Evolutionary conservation across 2,113 vertebrate genomes (phyloP), one percentile per base, ranked within the genome.

Genomic region (Centropus bengalensis): DNA sequence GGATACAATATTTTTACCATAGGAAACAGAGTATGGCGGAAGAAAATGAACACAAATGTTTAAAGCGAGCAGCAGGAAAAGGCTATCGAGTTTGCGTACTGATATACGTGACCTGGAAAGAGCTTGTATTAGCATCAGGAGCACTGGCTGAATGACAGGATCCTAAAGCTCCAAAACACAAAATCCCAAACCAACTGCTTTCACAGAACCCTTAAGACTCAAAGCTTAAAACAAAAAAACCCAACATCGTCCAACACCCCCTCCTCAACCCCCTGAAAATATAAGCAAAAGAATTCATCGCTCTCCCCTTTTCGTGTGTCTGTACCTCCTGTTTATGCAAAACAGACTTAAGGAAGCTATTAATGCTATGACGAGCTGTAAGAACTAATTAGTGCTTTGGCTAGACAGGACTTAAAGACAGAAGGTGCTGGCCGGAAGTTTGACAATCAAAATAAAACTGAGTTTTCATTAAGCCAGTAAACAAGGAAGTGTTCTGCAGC

Each of bases 381-480:
- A 77, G 68, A 91, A 49, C 58, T 87, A 45, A 82, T 79, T 66
- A 85, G 75, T 30, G n/a, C 74, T 79, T 51, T 86, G 85, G 55
- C 88, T 93, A 91, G 82, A 94, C 55, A 86, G 38, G 56, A 81
- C 64, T 92, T 75, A 69, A 88, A 86, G 55, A 67, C 79, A 88
- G 79, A 85, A 89, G 70, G 63, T 55, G 47, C 68, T 63, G 60
- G 60, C 33, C 0, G 2, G 38, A 94, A 90, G 56, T 60, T 20
- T 60, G 64, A 90, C 60, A 83, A 91, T 77, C 75, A 93, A 95
- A 96, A 96, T 89, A 94, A 94, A 92, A 94, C 79, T 30, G 55
- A 59, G 56, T 86, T 70, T 92, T 88, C 52, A 44, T 71, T 36
- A 88, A 90, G 52, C 42, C 33, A n/a, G 56, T 86, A 93, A 86